phyloP scores from a whole-genome alignment of 2,797 vertebrate genomes.

The Lates japonicus region DNA sequence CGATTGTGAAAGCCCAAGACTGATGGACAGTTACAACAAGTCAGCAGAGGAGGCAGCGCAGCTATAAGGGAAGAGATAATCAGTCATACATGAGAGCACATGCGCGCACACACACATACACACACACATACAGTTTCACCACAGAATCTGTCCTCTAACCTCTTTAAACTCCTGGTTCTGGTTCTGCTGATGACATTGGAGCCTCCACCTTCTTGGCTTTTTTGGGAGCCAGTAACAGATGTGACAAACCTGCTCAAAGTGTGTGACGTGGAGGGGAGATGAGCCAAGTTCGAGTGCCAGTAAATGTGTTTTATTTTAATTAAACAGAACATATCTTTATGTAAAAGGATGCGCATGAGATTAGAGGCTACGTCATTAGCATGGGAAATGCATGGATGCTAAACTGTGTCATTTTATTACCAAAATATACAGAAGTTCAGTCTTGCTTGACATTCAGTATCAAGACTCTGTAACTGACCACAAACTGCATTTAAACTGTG shows the following conservation, averaged over 20 bases:
- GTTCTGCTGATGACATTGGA: conserved; percentile 88
- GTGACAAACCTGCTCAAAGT: not conserved
- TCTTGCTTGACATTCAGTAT: not conserved
- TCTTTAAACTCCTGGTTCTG: conserved; percentile 89
- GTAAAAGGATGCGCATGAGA: not conserved
- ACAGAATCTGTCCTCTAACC: conserved; percentile 9
- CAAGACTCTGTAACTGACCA: not conserved
- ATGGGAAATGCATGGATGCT: not conserved
- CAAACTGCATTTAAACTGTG: not conserved
- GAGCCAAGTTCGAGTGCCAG: not conserved
- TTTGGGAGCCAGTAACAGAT: conserved; percentile 79
- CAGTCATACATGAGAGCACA: not conserved
- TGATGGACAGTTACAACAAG: conserved; percentile 24
- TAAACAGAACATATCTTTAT: not conserved
- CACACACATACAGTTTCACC: not conserved
- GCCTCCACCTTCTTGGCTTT: conserved; percentile 84
- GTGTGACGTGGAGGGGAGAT: not conserved
- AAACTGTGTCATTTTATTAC: not conserved
- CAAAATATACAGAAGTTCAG: not conserved
- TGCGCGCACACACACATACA: not conserved
- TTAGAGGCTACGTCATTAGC: not conserved
- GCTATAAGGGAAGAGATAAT: not conserved
- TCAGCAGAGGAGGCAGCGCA: conserved; percentile 39
- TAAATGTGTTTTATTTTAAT: not conserved
- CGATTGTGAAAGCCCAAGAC: conserved; percentile 86